Base-by-base conservation (phyloP, 2,113 vertebrate species). In the Delphinapterus leucas region DNA sequence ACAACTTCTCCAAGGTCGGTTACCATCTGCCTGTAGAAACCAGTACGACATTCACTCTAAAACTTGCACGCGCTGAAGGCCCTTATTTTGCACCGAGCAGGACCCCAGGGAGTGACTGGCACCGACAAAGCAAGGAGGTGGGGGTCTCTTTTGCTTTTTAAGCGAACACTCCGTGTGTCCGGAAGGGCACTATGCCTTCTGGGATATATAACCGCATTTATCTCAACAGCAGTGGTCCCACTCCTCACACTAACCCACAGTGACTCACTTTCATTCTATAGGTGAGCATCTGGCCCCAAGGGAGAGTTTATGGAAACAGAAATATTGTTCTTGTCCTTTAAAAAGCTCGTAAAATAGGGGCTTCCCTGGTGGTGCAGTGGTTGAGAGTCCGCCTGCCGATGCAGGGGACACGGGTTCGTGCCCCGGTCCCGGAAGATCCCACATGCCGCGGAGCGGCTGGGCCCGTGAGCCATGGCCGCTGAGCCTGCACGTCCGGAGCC, bases 141-240 rank as follows among this genome's bases (percentile, higher is more conserved):
- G 38, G 53, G 5, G 26, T 26, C 44, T 8, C 13, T 10, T 3
- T 6, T 1, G 26, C 18, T 3, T 53, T 4, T 38, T 36, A 53
- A 33, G 79, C 6, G 67, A 31, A 26, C 20, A 17, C 5, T 8
- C 4, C 3, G 13, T 1, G 3, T 6, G 25, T 2, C n/a, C 44
- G 70, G 12, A 44, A 44, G 23, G 12, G 1, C 58, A 1, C 25
- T 9, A n/a, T 23, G 1, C 95, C 98, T 98, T 97, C 99, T 98
- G 98, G 0, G 99, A 96, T 99, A 47, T 47, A 47, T 11, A 99
- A 98, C 99, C 97, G 99, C 98, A 98, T 99, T 99, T 79, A 99
- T 99, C 98, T 99, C 99, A 53, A 53, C 53, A 92, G 98, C 98
- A 93, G 99, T 99, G 60, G 99, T 99, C 98, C 99, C 98, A 99